These are phyloP conservation scores for Euplexia lucipara DNA, from an alignment of 2,888 invertebrate genomes.

Conservation along the genomic window DNA sequence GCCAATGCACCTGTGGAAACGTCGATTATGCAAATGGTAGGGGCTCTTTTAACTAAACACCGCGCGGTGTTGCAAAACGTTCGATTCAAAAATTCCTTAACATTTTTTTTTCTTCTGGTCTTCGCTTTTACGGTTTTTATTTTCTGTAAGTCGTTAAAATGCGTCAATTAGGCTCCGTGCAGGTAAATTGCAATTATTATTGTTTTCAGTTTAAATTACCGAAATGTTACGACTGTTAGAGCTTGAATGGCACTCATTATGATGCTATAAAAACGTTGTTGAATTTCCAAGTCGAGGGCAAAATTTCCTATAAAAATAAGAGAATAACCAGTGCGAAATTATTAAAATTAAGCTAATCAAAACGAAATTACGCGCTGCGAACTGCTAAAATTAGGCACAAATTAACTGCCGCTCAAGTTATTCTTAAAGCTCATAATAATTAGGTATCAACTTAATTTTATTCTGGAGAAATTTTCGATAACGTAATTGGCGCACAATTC, in stretches of 20 bases:
- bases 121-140: slow-evolving; percentile 26
- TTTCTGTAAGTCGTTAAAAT: slow-evolving; percentile 51
- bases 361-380: slow-evolving; percentile 38
- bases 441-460: slow-evolving; percentile 53
- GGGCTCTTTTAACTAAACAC: slow-evolving; percentile 83
- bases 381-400: slow-evolving; percentile 37
- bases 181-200: slow-evolving; percentile 36
- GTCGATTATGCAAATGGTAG: slow-evolving; percentile 89
- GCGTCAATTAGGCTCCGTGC: slow-evolving; percentile 52
- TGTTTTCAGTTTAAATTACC: slow-evolving; percentile 21
- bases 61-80: slow-evolving; percentile 74
- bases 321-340: slow-evolving; percentile 12
- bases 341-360: slow-evolving; percentile 46
- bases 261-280: slow-evolving; percentile 15
- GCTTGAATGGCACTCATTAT: slow-evolving; percentile 18
- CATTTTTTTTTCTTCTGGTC: slow-evolving; percentile 56
- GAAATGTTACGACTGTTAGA: slow-evolving; percentile 20
- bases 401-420: slow-evolving; percentile 38
- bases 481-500: slow-evolving; percentile 58
- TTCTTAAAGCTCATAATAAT: slow-evolving; percentile 51
- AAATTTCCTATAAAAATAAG: slow-evolving; percentile 8
- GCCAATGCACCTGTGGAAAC: slow-evolving; percentile 88
- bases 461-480: slow-evolving; percentile 44
- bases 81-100: slow-evolving; percentile 72
- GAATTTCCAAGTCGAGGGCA: background rate